These are phyloP conservation scores for Gallinago undulata DNA, from an alignment of 2,113 vertebrate genomes.

Conservation along the genomic window DNA sequence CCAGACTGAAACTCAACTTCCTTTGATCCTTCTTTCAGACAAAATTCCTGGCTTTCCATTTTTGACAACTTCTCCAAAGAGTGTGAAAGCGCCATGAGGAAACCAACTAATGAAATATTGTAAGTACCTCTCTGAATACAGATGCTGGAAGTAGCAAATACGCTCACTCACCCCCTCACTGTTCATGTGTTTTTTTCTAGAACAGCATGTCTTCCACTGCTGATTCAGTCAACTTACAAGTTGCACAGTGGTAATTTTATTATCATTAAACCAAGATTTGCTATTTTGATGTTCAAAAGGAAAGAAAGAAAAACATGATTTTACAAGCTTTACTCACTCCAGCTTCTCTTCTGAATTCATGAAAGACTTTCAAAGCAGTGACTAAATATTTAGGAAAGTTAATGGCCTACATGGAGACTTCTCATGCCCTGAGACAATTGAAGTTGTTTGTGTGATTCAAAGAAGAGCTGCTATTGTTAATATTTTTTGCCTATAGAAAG, in stretches of 20 bases:
- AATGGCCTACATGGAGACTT: background rate
- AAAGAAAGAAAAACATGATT: background rate
- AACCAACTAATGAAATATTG: constrained; percentile 66
- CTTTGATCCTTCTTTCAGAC: constrained; percentile 72
- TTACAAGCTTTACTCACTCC: background rate
- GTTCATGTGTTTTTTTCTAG: background rate
- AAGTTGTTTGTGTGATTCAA: background rate
- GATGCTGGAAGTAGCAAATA: background rate
- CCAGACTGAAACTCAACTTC: constrained; percentile 24
- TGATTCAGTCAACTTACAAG: background rate
- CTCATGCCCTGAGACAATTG: background rate
- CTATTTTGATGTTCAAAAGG: background rate
- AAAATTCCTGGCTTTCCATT: constrained; percentile 77
- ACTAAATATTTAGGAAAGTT: background rate
- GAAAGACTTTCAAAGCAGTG: background rate
- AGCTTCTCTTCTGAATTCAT: background rate
- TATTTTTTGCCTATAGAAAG: background rate
- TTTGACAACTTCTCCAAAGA: constrained; percentile 84
- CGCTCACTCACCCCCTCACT: background rate
- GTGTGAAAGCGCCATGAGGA: constrained; percentile 76
- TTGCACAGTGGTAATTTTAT: constrained; percentile 7
- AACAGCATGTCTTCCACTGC: background rate
- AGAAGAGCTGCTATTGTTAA: background rate
- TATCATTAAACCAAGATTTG: constrained; percentile 9
- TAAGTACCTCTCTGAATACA: constrained; percentile 75